Conservation (phyloP, 2,888 invertebrate species). For the Acanthosepion pharaonis region DNA sequence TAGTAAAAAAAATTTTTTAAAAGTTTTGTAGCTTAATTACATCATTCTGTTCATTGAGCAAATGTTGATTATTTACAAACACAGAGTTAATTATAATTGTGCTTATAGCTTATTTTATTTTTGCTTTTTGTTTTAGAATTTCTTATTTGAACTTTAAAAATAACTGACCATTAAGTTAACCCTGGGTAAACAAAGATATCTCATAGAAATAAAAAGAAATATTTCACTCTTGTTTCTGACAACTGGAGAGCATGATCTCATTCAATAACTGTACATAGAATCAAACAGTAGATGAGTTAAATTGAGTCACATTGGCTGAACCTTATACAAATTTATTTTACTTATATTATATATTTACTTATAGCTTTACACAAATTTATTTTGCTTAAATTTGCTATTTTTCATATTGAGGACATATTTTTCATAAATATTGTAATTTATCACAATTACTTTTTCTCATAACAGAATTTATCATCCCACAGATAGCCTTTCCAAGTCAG, state of each 20-base stretch:
- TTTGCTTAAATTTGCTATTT: not conserved
- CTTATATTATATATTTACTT: not conserved
- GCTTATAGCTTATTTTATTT: too few relatives aligned
- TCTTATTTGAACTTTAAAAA: too few relatives aligned
- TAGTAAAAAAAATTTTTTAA: too few relatives aligned
- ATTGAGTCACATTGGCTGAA: too few relatives aligned
- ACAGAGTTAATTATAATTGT: too few relatives aligned
- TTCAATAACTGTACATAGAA: not conserved
- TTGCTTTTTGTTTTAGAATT: too few relatives aligned
- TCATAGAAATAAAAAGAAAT: not conserved
- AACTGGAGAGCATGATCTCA: not conserved
- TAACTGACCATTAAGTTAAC: too few relatives aligned
- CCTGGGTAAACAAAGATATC: too few relatives aligned
- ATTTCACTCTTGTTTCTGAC: not conserved
- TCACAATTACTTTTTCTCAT: not conserved
- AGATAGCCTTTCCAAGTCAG: not conserved
- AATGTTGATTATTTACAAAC: too few relatives aligned
- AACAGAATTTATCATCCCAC: not conserved
- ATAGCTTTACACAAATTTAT: not conserved
- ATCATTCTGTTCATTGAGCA: too few relatives aligned
- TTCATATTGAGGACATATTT: not conserved
- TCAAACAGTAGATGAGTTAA: too few relatives aligned
- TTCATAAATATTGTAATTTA: not conserved
- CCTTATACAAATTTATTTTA: not conserved
- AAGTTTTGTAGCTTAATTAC: too few relatives aligned